These are phyloP conservation scores for Psittacula echo DNA, from an alignment of 2,797 vertebrate species.

Conservation along the genomic window DNA sequence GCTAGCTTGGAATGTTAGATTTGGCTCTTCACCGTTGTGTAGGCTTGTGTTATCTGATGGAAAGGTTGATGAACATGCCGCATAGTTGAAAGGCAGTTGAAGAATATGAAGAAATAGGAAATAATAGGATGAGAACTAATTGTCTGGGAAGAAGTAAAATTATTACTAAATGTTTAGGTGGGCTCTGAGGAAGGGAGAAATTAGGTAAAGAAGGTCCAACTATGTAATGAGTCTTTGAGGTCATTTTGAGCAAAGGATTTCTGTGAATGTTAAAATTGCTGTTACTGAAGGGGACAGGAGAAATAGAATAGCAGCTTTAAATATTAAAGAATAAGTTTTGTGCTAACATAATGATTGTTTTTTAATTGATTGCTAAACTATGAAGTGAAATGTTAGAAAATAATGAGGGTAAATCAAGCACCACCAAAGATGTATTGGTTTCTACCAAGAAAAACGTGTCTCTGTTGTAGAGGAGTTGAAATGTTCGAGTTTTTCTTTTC, in stretches of 20 bases:
- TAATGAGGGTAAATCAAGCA: not conserved
- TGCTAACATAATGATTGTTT: not conserved
- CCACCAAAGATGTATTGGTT: not conserved
- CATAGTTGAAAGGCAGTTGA: not conserved
- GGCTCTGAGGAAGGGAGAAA: not conserved
- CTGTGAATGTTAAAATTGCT: not conserved
- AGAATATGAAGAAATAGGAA: not conserved
- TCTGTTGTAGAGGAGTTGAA: not conserved
- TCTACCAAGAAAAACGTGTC: not conserved
- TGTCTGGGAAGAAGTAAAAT: not conserved
- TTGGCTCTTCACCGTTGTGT: not conserved
- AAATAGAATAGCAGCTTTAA: not conserved
- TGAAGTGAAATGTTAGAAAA: not conserved
- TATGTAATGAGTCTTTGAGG: not conserved
- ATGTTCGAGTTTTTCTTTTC: not conserved
- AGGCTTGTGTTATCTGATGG: not conserved
- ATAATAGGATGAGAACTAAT: not conserved
- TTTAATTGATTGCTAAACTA: not conserved
- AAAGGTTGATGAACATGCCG: not conserved
- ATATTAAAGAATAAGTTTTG: not conserved
- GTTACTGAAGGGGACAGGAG: not conserved
- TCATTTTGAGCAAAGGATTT: not conserved
- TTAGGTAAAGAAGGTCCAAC: not conserved
- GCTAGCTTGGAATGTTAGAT: not conserved
- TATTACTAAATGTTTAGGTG: not conserved